These are phyloP conservation scores for Zoroaster sp. DNA, from an alignment of 53 echinoderm and acorn worm species.

Conservation along the genomic window DNA sequence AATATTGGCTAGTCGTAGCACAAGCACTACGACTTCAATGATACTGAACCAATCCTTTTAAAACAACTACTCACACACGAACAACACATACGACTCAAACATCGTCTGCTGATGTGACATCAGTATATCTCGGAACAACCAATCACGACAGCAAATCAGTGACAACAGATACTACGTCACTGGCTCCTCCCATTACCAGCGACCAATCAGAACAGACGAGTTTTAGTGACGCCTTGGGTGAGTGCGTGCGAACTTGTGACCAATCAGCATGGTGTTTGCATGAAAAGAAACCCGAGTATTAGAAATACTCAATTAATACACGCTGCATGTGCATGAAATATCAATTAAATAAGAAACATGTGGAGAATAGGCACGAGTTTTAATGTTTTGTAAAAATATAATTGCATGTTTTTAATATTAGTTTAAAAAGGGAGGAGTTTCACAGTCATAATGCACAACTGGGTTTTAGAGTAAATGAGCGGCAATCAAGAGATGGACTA, in stretches of 20 bases:
- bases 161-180: slow-evolving; percentile 7
- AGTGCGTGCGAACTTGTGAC: not conserved
- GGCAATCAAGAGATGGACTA: no score
- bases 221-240: not conserved
- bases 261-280: slow-evolving; percentile 45
- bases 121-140: not conserved
- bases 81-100: not conserved
- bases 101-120: not conserved
- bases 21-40: not conserved
- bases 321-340: not conserved
- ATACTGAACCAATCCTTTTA: not conserved
- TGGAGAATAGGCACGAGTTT: not conserved
- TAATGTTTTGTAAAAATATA: no score
- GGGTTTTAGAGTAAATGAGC: no score
- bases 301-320: not conserved
- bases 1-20: not conserved
- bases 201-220: slow-evolving; percentile 30
- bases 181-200: not conserved
- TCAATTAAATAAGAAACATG: no score
- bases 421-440: not conserved
- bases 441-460: no score
- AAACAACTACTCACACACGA: not conserved
- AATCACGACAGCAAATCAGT: slow-evolving; percentile 14
- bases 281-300: not conserved
- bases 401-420: no score